A percentile compares a stretch with the other conserved stretches of the same genome.
phyloP scores from a whole-genome alignment of 2,888 invertebrate species.

The Drosophila suboccidentalis region DNA sequence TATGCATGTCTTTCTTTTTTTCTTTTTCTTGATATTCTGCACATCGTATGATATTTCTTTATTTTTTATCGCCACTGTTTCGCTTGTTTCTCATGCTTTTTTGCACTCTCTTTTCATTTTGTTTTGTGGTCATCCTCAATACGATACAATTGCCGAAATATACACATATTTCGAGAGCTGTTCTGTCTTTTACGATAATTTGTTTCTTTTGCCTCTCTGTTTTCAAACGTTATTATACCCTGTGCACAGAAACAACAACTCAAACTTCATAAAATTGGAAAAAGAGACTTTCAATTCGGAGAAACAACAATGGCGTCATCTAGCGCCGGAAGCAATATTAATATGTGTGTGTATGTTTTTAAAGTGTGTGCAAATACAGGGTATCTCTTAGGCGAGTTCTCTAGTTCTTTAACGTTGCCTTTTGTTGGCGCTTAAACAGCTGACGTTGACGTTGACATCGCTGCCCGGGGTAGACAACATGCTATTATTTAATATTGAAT shows the following conservation, averaged over 20 bases:
- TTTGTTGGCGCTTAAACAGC: conserved; percentile 31
- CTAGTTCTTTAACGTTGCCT: neutral
- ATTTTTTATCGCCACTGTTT: conserved; percentile 41
- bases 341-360: neutral
- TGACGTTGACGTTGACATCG: conserved; percentile 34
- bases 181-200: conserved; percentile 17
- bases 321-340: too few relatives aligned
- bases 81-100: conserved; percentile 55
- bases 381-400: neutral
- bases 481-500: conserved; percentile 56
- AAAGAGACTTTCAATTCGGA: neutral
- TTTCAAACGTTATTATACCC: conserved; percentile 6
- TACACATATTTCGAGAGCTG: conserved; percentile 25
- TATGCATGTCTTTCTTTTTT: conserved; percentile 33
- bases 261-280: neutral
- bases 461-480: conserved; percentile 17
- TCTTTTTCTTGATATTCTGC: conserved; percentile 60
- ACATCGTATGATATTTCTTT: conserved; percentile 74
- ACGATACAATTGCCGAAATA: conserved; percentile 57
- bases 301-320: neutral
- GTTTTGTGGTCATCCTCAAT: conserved; percentile 15
- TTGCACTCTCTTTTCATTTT: conserved; percentile 40
- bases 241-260: neutral
- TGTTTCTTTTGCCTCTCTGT: conserved; percentile 11
- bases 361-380: neutral